Evolutionary conservation across 1,140 invertebrate species (phyloP).

Genomic region (Bilobella aurantiaca): DNA sequence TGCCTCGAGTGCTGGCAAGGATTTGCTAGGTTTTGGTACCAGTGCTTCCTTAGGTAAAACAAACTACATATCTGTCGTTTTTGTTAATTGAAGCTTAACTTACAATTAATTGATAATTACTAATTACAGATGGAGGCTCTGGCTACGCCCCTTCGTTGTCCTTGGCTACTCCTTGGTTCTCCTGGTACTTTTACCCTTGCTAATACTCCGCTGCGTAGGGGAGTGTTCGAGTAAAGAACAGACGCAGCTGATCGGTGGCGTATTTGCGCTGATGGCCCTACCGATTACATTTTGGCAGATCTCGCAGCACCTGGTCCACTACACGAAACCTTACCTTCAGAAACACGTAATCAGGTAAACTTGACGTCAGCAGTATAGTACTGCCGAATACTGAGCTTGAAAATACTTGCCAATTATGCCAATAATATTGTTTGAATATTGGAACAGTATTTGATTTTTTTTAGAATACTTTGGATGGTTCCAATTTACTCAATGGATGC

Average conservation of each 20-base stretch:
- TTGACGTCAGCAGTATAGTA: too few relatives aligned
- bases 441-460: neutral
- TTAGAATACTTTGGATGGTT: conserved; percentile 93
- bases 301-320: conserved; percentile 79
- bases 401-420: too few relatives aligned
- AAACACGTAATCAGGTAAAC: conserved; percentile 82
- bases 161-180: conserved; percentile 66
- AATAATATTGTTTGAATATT: too few relatives aligned
- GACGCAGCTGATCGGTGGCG: conserved; percentile 70
- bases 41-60: conserved; percentile 20
- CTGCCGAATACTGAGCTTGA: too few relatives aligned
- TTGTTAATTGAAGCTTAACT: neutral
- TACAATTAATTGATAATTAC: neutral
- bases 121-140: conserved; percentile 61
- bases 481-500: conserved; percentile 92
- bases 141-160: conserved; percentile 76
- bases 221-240: conserved; percentile 44
- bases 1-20: conserved; percentile 10
- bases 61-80: neutral
- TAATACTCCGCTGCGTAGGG: conserved; percentile 52
- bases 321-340: conserved; percentile 82
- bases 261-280: conserved; percentile 78
- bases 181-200: conserved; percentile 68
- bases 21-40: conserved; percentile 28
- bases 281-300: conserved; percentile 92